These are phyloP conservation scores for Tenrec ecaudatus DNA, from an alignment of 2,113 vertebrate species.

Conservation along the genomic window DNA sequence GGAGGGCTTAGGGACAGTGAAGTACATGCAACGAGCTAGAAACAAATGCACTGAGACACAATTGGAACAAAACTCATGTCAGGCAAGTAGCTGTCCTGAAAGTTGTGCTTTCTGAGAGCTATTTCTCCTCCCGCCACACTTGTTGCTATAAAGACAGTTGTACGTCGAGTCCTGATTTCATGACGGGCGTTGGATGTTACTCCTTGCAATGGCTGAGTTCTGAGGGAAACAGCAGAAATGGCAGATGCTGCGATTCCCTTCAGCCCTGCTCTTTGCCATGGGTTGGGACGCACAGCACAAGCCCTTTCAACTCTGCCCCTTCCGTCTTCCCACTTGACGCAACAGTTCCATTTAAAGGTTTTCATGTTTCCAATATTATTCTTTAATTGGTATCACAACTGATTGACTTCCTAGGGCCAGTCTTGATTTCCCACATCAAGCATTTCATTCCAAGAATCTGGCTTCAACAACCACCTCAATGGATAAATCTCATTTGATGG, in stretches of 20 bases:
- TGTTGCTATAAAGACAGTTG: neutral
- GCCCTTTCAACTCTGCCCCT: neutral
- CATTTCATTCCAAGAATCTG: neutral
- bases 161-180: neutral
- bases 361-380: neutral
- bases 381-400: neutral
- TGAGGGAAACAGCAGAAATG: neutral
- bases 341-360: neutral
- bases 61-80: neutral
- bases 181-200: neutral
- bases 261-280: neutral
- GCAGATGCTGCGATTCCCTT: neutral
- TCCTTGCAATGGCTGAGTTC: neutral
- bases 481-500: neutral
- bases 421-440: neutral
- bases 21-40: neutral
- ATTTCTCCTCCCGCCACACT: neutral
- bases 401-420: neutral
- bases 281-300: accelerated
- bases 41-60: neutral
- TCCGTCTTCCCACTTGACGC: neutral
- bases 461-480: neutral
- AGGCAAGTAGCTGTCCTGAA: neutral
- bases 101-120: neutral
- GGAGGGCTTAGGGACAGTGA: conserved; percentile 7